A percentile compares a stretch with the other conserved stretches of the same genome.
Evolutionary conservation across 2,113 vertebrate genomes (phyloP).

Genomic region (Setophaga coronata): DNA sequence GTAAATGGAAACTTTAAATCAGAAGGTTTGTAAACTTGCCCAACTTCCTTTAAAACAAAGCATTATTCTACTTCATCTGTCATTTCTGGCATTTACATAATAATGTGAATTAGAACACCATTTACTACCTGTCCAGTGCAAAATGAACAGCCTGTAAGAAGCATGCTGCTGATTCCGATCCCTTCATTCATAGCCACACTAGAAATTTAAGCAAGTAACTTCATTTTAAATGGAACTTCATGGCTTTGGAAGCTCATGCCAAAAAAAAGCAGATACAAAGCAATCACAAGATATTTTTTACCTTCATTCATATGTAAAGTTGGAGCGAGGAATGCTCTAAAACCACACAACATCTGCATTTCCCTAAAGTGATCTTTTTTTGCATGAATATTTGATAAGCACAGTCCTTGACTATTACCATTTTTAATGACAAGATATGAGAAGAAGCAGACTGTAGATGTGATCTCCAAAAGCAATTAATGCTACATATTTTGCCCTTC

Average conservation of each 20-base stretch:
- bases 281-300: background rate
- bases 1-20: background rate
- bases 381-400: background rate
- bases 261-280: background rate
- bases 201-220: background rate
- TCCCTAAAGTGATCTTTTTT: background rate
- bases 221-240: background rate
- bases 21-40: background rate
- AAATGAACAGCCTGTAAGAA: background rate
- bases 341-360: background rate
- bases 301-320: background rate
- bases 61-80: background rate
- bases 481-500: background rate
- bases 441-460: background rate
- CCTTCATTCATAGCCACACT: background rate
- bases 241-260: background rate
- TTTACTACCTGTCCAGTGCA: background rate
- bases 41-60: background rate
- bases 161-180: background rate
- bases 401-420: background rate
- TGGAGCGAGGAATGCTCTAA: background rate
- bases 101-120: background rate
- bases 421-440: background rate
- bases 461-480: background rate
- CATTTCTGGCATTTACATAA: background rate